phyloP scores from a whole-genome alignment of 2,113 vertebrate genomes.

The Menidia beryllina region DNA sequence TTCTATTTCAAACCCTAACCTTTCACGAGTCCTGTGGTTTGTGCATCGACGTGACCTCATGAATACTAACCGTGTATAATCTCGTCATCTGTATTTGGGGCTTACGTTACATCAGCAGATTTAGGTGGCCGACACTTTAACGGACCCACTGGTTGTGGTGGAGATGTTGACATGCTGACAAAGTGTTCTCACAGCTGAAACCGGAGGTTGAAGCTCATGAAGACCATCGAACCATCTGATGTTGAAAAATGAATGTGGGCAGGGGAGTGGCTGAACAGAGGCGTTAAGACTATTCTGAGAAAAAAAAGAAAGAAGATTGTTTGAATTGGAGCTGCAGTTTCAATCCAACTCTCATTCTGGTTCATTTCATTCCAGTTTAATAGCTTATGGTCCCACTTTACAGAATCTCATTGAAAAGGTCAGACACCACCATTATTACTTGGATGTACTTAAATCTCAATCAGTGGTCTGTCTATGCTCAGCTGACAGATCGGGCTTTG shows the following conservation, averaged over 20 bases:
- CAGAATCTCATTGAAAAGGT: constrained; percentile 48
- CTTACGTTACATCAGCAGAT: constrained; percentile 21
- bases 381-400: constrained; percentile 51
- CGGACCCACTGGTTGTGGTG: not conserved
- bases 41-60: constrained; percentile 55
- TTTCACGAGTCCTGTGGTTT: constrained; percentile 55
- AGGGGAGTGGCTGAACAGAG: too few species aligned
- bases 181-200: constrained; percentile 9
- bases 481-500: constrained; percentile 42
- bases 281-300: too few species aligned
- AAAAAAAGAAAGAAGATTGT: too few species aligned
- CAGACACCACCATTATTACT: constrained; percentile 53
- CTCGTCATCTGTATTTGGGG: constrained; percentile 55
- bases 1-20: constrained; percentile 67
- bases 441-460: constrained; percentile 57
- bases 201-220: constrained; percentile 27
- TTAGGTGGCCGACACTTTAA: constrained; percentile 37
- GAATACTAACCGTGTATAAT: constrained; percentile 67
- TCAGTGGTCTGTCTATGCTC: constrained; percentile 17
- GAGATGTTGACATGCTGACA: constrained; percentile 12
- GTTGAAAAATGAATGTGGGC: constrained; percentile 45
- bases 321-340: constrained; percentile 35
- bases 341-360: constrained; percentile 34
- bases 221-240: constrained; percentile 26
- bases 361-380: constrained; percentile 63